Evolutionary conservation across 2,113 vertebrate species (phyloP).

Genomic region (Gasterosteus nipponicus): DNA sequence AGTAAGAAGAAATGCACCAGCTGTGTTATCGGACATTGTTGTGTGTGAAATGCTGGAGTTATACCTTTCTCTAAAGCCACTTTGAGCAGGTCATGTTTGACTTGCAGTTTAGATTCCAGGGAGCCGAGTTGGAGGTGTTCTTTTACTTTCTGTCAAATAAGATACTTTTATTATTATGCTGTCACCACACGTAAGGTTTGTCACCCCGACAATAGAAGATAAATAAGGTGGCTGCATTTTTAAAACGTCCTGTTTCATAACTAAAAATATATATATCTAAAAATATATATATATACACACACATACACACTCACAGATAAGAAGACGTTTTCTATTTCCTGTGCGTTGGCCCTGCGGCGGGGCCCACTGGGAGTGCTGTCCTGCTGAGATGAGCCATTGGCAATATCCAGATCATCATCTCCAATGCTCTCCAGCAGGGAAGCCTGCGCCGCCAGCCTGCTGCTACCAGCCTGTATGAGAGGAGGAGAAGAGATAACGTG

Average conservation of each 20-base stretch:
- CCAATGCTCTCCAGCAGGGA: conserved; percentile 79
- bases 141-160: conserved; percentile 81
- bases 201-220: neutral
- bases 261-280: too few species aligned
- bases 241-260: too few species aligned
- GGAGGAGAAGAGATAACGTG: neutral
- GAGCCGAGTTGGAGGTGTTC: conserved; percentile 81
- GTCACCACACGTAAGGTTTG: neutral
- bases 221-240: neutral
- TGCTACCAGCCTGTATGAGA: conserved; percentile 78
- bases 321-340: conserved; percentile 86
- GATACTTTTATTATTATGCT: neutral
- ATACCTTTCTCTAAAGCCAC: conserved; percentile 88
- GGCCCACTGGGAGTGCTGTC: conserved; percentile 73
- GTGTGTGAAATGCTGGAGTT: conserved; percentile 39
- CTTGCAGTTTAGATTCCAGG: conserved; percentile 84
- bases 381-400: conserved; percentile 72
- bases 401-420: conserved; percentile 80
- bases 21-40: neutral
- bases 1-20: neutral
- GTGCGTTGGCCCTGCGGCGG: conserved; percentile 81
- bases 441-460: conserved; percentile 76
- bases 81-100: conserved; percentile 86
- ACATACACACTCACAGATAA: conserved; percentile 75
- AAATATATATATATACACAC: neutral